Percentiles rank a stretch among this genome's conserved stretches.
phyloP scores from a whole-genome alignment of 2,113 vertebrate species.

The Holacanthus passer region DNA sequence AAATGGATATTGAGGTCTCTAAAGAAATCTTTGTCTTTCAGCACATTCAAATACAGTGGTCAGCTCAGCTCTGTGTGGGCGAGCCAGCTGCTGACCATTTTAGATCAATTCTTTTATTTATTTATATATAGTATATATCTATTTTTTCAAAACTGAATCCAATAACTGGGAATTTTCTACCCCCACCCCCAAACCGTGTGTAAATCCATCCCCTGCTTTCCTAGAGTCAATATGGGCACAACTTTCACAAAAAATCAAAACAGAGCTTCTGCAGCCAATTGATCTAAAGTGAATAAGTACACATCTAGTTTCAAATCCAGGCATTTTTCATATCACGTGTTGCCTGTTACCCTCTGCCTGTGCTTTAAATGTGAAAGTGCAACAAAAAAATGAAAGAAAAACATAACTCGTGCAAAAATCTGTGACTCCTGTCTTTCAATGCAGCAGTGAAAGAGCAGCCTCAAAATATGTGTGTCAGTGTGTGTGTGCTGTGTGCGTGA shows the following conservation, averaged over 20 bases:
- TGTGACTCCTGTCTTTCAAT: not conserved
- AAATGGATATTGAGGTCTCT: conserved; percentile 25
- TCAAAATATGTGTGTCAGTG: not conserved
- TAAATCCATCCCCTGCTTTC: conserved; percentile 5
- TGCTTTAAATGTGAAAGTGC: not conserved
- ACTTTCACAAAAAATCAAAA: not conserved
- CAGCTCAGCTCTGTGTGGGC: not conserved
- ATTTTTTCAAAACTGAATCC: conserved; percentile 8
- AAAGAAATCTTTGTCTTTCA: conserved; percentile 14
- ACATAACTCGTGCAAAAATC: too few relatives aligned
- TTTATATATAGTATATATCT: conserved; percentile 3
- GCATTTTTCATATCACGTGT: not conserved
- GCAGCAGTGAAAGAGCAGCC: not conserved
- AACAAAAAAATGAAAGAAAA: not conserved
- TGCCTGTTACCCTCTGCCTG: not conserved
- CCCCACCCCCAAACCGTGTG: not conserved
- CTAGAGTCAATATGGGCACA: not conserved
- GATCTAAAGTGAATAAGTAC: not conserved
- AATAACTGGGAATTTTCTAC: conserved; percentile 7
- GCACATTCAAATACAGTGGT: not conserved
- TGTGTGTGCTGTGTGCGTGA: not conserved
- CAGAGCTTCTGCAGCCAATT: not conserved
- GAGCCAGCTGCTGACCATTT: not conserved
- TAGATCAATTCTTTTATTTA: conserved; percentile 13
- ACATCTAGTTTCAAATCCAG: not conserved